Evolutionary conservation across 2,113 vertebrate genomes (phyloP).

Genomic region (Mugil cephalus): DNA sequence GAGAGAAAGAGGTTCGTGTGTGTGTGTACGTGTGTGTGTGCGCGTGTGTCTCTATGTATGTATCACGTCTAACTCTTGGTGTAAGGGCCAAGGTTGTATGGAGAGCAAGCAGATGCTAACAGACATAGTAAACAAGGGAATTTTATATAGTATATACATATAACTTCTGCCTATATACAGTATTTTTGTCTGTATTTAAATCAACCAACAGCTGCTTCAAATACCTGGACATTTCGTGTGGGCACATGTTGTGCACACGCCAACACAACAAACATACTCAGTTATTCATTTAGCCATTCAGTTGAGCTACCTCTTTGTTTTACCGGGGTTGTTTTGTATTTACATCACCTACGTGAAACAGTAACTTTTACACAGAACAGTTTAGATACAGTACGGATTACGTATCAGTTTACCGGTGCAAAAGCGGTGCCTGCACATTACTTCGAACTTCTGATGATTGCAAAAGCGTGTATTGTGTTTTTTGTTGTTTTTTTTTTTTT

Average conservation of each 20-base stretch:
- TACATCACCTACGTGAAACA: slow-evolving; percentile 70
- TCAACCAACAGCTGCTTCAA: slow-evolving; percentile 79
- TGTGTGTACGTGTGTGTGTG: background rate
- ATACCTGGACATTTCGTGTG: slow-evolving; percentile 70
- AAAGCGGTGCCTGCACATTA: slow-evolving; percentile 75
- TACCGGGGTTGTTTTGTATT: slow-evolving; percentile 73
- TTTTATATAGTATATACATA: slow-evolving; percentile 61
- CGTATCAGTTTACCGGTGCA: slow-evolving; percentile 61
- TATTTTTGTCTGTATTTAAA: slow-evolving; percentile 77
- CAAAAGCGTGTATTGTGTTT: slow-evolving; percentile 12
- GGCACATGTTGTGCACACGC: slow-evolving; percentile 30
- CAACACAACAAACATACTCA: slow-evolving; percentile 75
- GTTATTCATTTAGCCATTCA: slow-evolving; percentile 79
- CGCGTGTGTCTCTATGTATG: slow-evolving; percentile 15
- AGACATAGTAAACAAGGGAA: slow-evolving; percentile 68
- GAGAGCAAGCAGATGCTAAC: slow-evolving; percentile 58
- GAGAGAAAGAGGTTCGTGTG: slow-evolving; percentile 29
- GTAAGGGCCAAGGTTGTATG: slow-evolving; percentile 53
- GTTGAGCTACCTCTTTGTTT: slow-evolving; percentile 82
- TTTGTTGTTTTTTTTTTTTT: background rate
- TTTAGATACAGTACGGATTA: slow-evolving; percentile 62
- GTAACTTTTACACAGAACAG: slow-evolving; percentile 59
- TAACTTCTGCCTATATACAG: slow-evolving; percentile 68
- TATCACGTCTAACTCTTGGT: slow-evolving; percentile 45
- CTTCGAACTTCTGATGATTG: slow-evolving; percentile 41